Conservation (phyloP, 2,888 invertebrate species). For the Abrostola triplasia region DNA sequence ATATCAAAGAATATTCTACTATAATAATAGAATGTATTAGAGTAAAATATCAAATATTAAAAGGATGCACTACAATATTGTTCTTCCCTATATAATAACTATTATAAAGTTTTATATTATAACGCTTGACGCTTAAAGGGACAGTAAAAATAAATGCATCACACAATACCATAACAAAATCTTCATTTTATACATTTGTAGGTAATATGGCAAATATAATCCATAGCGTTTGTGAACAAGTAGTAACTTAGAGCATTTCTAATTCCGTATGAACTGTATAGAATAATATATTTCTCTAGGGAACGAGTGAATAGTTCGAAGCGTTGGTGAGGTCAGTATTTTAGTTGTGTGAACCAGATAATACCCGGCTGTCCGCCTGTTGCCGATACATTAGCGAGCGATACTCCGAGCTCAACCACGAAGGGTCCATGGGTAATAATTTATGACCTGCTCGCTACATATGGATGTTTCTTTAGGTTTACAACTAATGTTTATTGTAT, state of each 20-base stretch:
- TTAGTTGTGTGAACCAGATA: conserved; percentile 75
- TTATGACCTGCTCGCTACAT: conserved; percentile 74
- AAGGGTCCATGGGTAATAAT: conserved; percentile 82
- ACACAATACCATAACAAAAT: too few species aligned
- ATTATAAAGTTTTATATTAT: too few species aligned
- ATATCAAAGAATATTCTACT: too few species aligned
- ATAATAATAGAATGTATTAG: too few species aligned
- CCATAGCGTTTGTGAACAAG: conserved; percentile 22
- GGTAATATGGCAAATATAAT: not conserved
- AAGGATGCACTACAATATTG: too few species aligned
- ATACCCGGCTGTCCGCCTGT: conserved; percentile 60
- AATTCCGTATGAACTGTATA: conserved; percentile 65
- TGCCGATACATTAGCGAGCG: conserved; percentile 78
- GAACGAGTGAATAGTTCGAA: conserved; percentile 40
- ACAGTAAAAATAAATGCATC: too few species aligned
- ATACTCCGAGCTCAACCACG: conserved; percentile 77
- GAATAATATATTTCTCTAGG: conserved; percentile 63
- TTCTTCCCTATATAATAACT: too few species aligned
- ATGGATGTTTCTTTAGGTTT: conserved; percentile 58
- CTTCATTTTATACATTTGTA: too few species aligned
- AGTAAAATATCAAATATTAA: too few species aligned
- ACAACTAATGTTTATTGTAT: conserved; percentile 61
- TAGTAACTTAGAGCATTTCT: conserved; percentile 50
- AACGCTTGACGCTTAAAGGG: too few species aligned
- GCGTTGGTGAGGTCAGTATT: conserved; percentile 62